A percentile compares a stretch with the other conserved stretches of the same genome.
Evolutionary conservation across 2,797 vertebrate genomes (phyloP).

Genomic region (Spizella passerina): DNA sequence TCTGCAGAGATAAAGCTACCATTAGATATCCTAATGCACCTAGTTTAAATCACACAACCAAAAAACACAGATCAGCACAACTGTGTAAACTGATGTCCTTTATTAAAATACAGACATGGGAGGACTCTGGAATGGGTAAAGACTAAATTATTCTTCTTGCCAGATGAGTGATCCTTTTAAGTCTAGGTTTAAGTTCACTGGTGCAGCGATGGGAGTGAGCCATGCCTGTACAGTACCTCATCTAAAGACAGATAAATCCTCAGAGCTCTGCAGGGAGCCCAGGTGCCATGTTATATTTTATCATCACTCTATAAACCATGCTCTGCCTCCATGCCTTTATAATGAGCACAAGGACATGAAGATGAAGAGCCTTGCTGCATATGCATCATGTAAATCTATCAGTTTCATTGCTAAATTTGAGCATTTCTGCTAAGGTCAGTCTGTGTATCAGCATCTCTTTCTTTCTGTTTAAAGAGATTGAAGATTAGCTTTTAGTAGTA

Average conservation of each 20-base stretch:
- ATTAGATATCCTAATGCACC: neutral
- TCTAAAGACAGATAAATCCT: slow-evolving; percentile 71
- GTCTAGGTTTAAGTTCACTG: slow-evolving; percentile 49
- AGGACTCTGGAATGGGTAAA: slow-evolving; percentile 10
- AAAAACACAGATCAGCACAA: slow-evolving; percentile 46
- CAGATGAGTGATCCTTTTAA: slow-evolving; percentile 65
- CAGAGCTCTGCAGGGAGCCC: slow-evolving; percentile 58
- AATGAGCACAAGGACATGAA: slow-evolving; percentile 68
- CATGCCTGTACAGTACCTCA: slow-evolving; percentile 36
- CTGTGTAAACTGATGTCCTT: slow-evolving; percentile 58
- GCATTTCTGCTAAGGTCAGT: slow-evolving; percentile 48
- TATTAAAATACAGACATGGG: slow-evolving; percentile 38
- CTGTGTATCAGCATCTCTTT: neutral
- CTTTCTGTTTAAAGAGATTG: neutral
- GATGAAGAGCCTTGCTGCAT: slow-evolving; percentile 47
- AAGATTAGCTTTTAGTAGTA: neutral
- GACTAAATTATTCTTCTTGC: slow-evolving; percentile 49
- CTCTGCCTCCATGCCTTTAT: slow-evolving; percentile 63
- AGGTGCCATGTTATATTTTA: slow-evolving; percentile 69
- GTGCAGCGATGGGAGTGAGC: neutral
- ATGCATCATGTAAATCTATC: slow-evolving; percentile 71
- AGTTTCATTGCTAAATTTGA: slow-evolving; percentile 66
- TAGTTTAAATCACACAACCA: slow-evolving; percentile 38
- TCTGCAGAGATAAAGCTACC: slow-evolving; percentile 2
- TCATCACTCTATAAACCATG: slow-evolving; percentile 69